Base-by-base conservation (phyloP, 2,888 invertebrate genomes). In the Andrena haemorrhoa region DNA sequence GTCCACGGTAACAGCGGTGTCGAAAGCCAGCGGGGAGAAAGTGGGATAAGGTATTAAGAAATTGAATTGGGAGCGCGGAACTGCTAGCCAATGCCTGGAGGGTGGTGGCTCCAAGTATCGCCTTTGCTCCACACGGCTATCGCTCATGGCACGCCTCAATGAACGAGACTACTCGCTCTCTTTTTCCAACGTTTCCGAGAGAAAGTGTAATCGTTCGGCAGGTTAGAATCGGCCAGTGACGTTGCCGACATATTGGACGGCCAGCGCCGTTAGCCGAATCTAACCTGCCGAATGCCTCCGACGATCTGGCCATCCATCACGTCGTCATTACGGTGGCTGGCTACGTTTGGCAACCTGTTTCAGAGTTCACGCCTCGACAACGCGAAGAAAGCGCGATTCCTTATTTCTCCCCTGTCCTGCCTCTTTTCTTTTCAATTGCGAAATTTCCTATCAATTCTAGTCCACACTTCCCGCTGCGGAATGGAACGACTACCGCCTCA, bases 281-380 rank as follows among this genome's bases (percentile, higher is more conserved):
- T 41, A 82, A 76, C 79, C 83, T 68, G 84, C 86, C 86, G 73
- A 77, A 77, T 70, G 78, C 78, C 75, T 84, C 71, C 82, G 68
- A 80, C 83, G 83, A 85, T 88, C 88, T 71, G 86, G 80, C 85
- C 89, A 92, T 92, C 90, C 88, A 92, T 92, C 92, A 92, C 87
- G 80, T 86, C 86, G 89, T 92, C 91, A 92, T 91, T 89, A 90
- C 85, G 82, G 82, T 87, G 80, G 81, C 85, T 73, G 82, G 83
- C 64, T 85, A 84, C 85, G 78, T 82, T 84, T 85, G 83, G 81
- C 79, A 73, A 61, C 84, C 81, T 83, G 85, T 90, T 91, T 85
- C 85, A 77, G 84, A 80, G 83, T 88, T 89, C 71, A 85, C 88
- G 88, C 79, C 76, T 71, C 78, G 79, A n/a, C 75, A 73, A 51